These are phyloP conservation scores for Rhagoletis zephyria DNA, from an alignment of 1,140 invertebrate genomes.

Conservation along the genomic window DNA sequence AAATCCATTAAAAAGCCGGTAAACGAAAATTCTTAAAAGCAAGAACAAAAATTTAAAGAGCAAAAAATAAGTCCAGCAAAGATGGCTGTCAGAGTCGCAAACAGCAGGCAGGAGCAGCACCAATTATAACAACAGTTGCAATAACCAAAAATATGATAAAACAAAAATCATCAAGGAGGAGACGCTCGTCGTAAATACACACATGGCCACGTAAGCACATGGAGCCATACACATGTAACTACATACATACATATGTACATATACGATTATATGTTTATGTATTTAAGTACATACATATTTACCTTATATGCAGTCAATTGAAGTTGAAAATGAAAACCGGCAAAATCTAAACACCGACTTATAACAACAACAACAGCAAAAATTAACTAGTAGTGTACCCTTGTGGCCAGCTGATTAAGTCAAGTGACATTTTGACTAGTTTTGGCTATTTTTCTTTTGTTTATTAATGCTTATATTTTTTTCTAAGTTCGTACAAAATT, in stretches of 20 bases:
- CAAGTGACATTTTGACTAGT: no score
- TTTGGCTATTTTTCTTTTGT: no score
- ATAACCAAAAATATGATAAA: neutral
- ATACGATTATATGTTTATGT: no score
- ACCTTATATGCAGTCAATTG: neutral
- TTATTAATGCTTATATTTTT: no score
- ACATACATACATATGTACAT: neutral
- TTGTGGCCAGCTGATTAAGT: no score
- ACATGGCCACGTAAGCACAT: neutral
- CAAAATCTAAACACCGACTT: slow-evolving; percentile 5
- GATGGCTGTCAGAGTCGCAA: neutral
- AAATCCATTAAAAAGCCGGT: slow-evolving; percentile 51
- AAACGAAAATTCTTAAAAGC: slow-evolving; percentile 37
- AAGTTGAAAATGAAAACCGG: slow-evolving; percentile 40
- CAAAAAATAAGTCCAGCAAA: neutral
- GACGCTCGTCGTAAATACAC: slow-evolving; percentile 4
- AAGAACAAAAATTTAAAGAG: neutral
- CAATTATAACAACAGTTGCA: slow-evolving; percentile 43
- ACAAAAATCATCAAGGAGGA: neutral
- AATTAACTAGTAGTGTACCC: neutral
- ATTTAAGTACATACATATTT: neutral
- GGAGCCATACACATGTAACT: neutral
- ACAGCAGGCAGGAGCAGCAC: neutral
- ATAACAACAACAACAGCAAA: neutral
- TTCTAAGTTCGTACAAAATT: no score